These are phyloP conservation scores for Botrylloides violaceus DNA, from an alignment of 23 tunicate species.

Conservation along the genomic window DNA sequence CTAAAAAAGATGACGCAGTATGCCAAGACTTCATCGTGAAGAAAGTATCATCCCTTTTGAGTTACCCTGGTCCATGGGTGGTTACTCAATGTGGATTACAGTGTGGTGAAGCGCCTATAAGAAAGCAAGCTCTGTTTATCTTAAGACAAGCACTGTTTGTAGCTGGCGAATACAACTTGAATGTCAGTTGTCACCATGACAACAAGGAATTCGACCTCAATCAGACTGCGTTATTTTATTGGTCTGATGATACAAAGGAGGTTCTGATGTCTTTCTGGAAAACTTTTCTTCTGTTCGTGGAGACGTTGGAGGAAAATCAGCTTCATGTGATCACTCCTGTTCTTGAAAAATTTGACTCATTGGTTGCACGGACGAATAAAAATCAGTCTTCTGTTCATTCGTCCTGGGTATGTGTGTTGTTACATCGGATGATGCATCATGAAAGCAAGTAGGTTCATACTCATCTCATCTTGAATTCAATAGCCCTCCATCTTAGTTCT, in stretches of 20 bases:
- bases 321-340: constrained; percentile 50
- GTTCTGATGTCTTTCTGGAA: constrained; percentile 7
- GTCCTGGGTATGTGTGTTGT: constrained; percentile 22
- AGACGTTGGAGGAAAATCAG: constrained; percentile 51
- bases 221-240: not conserved
- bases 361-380: not conserved
- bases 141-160: constrained; percentile 1
- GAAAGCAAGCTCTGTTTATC: constrained; percentile 21
- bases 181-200: too few species aligned
- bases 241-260: not conserved
- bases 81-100: constrained; percentile 9
- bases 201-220: not conserved
- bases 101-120: not conserved
- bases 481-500: too few species aligned
- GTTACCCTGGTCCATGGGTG: not conserved
- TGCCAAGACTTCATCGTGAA: not conserved
- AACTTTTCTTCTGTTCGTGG: constrained; percentile 17
- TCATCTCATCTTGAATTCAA: not conserved
- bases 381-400: not conserved
- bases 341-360: constrained; percentile 3
- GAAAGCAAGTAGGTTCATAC: constrained; percentile 33
- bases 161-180: not conserved
- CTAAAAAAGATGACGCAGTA: not conserved
- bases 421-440: constrained; percentile 28
- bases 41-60: not conserved